Percentiles rank a stretch among this genome's conserved stretches.
phyloP scores from a whole-genome alignment of 2,113 vertebrate species.

The Jaculus jaculus region DNA sequence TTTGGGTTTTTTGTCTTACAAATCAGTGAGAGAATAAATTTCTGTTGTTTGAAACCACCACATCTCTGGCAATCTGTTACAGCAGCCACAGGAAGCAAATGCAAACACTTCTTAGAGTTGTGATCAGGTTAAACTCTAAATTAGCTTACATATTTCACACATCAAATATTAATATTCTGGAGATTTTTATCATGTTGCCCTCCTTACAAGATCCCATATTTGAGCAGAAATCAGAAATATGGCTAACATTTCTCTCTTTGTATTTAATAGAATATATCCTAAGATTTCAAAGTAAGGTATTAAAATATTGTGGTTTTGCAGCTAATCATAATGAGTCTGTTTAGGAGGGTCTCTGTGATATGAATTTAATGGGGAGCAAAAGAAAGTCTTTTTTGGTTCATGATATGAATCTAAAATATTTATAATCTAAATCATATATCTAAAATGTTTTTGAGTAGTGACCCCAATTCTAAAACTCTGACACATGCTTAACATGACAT shows the following conservation, averaged over 20 bases:
- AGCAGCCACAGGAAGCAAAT: background rate
- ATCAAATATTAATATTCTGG: background rate
- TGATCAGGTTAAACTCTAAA: background rate
- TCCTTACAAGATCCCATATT: background rate
- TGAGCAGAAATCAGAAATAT: background rate
- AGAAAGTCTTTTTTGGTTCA: background rate
- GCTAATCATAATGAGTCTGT: background rate
- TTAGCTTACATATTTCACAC: background rate
- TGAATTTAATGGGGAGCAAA: background rate
- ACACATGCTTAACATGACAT: background rate
- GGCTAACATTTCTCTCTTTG: background rate
- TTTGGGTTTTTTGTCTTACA: background rate
- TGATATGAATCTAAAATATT: too few relatives aligned
- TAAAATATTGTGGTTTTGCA: conserved; percentile 1
- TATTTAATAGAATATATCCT: background rate
- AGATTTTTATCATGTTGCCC: background rate
- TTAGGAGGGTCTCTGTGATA: background rate
- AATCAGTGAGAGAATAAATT: background rate
- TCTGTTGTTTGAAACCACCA: background rate
- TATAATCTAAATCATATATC: background rate
- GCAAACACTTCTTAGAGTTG: background rate
- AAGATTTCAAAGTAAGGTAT: background rate
- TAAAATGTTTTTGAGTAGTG: background rate
- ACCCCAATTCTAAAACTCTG: background rate
- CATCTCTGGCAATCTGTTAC: background rate